Evolutionary conservation across 2,113 vertebrate genomes (phyloP).

Genomic region (Syngnathus typhle): DNA sequence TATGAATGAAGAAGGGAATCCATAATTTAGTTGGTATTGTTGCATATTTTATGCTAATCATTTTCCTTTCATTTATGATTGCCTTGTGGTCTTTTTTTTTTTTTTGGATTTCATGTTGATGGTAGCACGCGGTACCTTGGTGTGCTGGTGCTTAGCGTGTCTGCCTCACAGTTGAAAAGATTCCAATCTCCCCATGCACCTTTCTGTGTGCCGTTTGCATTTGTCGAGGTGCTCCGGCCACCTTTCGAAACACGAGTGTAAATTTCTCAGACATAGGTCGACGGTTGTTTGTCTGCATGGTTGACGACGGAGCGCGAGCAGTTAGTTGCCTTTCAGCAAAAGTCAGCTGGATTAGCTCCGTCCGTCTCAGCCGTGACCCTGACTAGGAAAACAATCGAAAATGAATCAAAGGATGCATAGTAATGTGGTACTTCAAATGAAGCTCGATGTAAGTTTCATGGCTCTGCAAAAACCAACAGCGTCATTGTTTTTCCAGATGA

Average conservation of each 20-base stretch:
- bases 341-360: background rate
- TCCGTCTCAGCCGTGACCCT: background rate
- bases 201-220: background rate
- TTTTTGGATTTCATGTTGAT: conserved; percentile 5
- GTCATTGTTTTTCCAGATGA: background rate
- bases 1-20: conserved; percentile 58
- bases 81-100: conserved; percentile 9
- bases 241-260: background rate
- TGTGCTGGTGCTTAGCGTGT: background rate
- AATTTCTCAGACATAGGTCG: background rate
- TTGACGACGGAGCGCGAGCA: too few relatives aligned
- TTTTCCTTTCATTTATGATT: conserved; percentile 54
- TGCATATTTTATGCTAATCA: conserved; percentile 68
- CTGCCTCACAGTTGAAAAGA: background rate
- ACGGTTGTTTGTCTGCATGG: background rate
- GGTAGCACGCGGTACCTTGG: background rate
- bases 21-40: conserved; percentile 59
- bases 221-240: background rate
- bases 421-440: too few relatives aligned
- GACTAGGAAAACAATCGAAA: background rate
- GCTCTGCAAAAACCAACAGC: too few relatives aligned
- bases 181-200: background rate
- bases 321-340: background rate
- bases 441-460: background rate
- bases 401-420: background rate